Evolutionary conservation across 2,797 vertebrate species (phyloP).

Genomic region (Champsocephalus esox): DNA sequence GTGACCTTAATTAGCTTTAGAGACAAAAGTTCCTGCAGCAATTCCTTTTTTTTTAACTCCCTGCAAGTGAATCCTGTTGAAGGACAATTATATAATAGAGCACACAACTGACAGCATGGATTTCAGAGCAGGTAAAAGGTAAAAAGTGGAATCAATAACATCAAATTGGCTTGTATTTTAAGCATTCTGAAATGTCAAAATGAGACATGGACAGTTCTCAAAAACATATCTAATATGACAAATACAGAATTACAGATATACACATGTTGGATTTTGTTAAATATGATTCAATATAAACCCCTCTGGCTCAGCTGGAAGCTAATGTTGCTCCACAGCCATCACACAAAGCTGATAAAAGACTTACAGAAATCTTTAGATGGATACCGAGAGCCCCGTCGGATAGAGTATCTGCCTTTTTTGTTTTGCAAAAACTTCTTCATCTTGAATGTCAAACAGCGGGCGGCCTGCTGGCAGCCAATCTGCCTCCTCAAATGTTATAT

Average conservation of each 20-base stretch:
- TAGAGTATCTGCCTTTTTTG: slow-evolving; percentile 79
- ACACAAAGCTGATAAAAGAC: slow-evolving; percentile 72
- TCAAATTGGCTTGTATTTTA: not conserved
- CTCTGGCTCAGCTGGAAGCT: slow-evolving; percentile 31
- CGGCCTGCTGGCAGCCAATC: slow-evolving; percentile 54
- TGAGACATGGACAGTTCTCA: slow-evolving; percentile 18
- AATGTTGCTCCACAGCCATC: slow-evolving; percentile 26
- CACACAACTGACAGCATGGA: slow-evolving; percentile 1
- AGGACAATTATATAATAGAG: slow-evolving; percentile 47
- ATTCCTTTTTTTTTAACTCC: slow-evolving; percentile 2
- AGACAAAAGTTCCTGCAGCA: slow-evolving; percentile 57
- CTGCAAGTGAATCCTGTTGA: slow-evolving; percentile 40
- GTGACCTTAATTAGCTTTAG: slow-evolving; percentile 75
- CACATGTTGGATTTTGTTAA: slow-evolving; percentile 17
- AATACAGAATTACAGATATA: slow-evolving; percentile 31
- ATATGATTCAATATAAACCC: slow-evolving; percentile 26
- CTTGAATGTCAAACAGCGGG: slow-evolving; percentile 66
- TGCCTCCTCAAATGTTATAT: slow-evolving; percentile 44
- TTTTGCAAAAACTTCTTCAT: slow-evolving; percentile 83
- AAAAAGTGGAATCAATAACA: slow-evolving; percentile 3
- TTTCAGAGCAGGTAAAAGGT: not conserved
- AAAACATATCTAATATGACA: slow-evolving; percentile 22
- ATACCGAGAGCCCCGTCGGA: slow-evolving; percentile 75
- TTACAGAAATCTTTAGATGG: slow-evolving; percentile 89
- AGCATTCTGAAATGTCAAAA: slow-evolving; percentile 3